These are phyloP conservation scores for Trichonephila inaurata DNA, from an alignment of 1,140 invertebrate species.

Conservation along the genomic window DNA sequence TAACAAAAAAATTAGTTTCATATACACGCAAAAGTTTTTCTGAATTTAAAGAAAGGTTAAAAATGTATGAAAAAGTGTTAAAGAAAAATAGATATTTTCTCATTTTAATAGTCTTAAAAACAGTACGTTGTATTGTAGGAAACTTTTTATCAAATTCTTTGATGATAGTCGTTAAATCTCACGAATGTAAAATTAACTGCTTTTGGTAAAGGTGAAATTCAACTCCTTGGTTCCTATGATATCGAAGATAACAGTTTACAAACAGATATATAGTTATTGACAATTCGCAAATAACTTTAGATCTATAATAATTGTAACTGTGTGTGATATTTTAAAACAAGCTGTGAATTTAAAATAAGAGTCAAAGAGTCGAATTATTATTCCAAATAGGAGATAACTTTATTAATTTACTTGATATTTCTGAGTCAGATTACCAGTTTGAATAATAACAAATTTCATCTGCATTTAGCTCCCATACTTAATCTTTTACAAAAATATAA, in stretches of 20 bases:
- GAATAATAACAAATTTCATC: background rate
- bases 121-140: too few species aligned
- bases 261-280: background rate
- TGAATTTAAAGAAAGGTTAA: background rate
- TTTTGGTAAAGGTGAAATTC: background rate
- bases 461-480: background rate
- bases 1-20: background rate
- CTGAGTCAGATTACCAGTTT: background rate
- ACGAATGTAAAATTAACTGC: background rate
- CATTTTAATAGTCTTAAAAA: background rate
- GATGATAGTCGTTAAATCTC: background rate
- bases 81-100: background rate
- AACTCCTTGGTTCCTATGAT: background rate
- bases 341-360: background rate
- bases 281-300: background rate
- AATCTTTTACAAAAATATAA: background rate
- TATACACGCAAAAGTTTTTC: background rate
- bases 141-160: background rate
- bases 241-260: background rate
- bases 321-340: background rate
- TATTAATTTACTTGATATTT: background rate
- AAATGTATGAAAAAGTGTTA: background rate
- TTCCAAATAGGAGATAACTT: background rate
- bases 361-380: background rate
- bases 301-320: too few species aligned